Conservation (phyloP, 2,888 invertebrate species). For the Octonoba sinensis region DNA sequence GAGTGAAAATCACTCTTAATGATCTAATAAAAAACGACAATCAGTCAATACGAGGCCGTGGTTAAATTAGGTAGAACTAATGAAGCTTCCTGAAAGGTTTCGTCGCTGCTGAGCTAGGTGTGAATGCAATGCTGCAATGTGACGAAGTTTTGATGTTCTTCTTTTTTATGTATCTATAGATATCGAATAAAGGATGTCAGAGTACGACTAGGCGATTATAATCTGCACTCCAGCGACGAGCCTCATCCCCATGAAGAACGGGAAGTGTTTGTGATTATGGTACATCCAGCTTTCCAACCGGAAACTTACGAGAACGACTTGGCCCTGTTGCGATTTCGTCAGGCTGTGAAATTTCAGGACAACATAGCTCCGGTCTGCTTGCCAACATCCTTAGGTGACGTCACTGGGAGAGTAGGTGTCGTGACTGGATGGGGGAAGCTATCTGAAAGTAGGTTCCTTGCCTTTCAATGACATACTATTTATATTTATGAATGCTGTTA, state of each 20-base stretch:
- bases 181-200: neutral
- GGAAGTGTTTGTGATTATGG: neutral
- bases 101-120: too few species aligned
- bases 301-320: slow-evolving; percentile 5
- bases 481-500: too few species aligned
- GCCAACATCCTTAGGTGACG: neutral
- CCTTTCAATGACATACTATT: too few species aligned
- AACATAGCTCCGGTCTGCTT: neutral
- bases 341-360: neutral
- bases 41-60: too few species aligned
- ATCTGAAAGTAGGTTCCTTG: neutral
- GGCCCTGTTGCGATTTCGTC: neutral
- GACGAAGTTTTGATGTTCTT: too few species aligned
- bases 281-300: neutral
- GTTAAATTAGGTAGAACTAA: too few species aligned
- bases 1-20: too few species aligned
- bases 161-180: neutral
- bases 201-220: slow-evolving; percentile 3
- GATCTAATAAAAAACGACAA: too few species aligned
- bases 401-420: neutral
- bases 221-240: neutral
- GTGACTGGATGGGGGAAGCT: slow-evolving; percentile 8
- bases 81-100: too few species aligned
- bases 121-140: too few species aligned
- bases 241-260: neutral